Percentiles rank a stretch among this genome's conserved stretches.
These are phyloP conservation scores for Pharmacophagus antenor DNA, from an alignment of 2,888 invertebrate species.

Conservation along the genomic window DNA sequence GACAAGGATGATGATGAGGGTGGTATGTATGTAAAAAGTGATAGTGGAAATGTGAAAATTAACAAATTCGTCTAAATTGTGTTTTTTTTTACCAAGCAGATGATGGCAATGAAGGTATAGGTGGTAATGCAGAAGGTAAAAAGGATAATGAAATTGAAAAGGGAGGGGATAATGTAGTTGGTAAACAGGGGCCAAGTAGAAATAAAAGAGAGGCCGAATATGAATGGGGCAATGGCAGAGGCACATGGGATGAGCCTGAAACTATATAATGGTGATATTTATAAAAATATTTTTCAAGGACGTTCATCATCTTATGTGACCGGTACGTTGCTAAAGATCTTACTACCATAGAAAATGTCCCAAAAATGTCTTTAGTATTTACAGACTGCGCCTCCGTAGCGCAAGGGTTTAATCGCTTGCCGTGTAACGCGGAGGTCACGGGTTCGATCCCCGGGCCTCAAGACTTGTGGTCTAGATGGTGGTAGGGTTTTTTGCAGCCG, in stretches of 20 bases:
- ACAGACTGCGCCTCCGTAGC: too few relatives aligned
- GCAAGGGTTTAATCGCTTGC: too few relatives aligned
- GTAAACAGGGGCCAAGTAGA: constrained; percentile 17
- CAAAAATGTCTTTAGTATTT: too few relatives aligned
- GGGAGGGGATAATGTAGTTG: constrained; percentile 13
- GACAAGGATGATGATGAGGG: background rate
- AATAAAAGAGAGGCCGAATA: constrained; percentile 30
- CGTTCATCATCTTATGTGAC: too few relatives aligned
- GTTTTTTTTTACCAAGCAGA: background rate
- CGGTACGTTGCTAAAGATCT: too few relatives aligned
- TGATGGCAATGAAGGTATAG: constrained; percentile 23
- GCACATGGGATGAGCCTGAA: constrained; percentile 42
- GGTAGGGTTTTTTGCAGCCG: too few relatives aligned
- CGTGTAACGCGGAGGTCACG: too few relatives aligned
- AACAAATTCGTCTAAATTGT: background rate
- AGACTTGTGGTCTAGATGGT: too few relatives aligned
- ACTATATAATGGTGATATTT: constrained; percentile 19
- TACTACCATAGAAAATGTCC: too few relatives aligned
- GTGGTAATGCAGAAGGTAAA: background rate
- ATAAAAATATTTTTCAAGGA: background rate
- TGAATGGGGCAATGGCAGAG: constrained; percentile 49
- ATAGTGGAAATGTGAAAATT: background rate
- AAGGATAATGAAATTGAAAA: background rate
- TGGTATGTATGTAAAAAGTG: constrained; percentile 6
- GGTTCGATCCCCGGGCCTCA: too few relatives aligned